phyloP scores from a whole-genome alignment of 2,113 vertebrate species.

The Isurus oxyrinchus region DNA sequence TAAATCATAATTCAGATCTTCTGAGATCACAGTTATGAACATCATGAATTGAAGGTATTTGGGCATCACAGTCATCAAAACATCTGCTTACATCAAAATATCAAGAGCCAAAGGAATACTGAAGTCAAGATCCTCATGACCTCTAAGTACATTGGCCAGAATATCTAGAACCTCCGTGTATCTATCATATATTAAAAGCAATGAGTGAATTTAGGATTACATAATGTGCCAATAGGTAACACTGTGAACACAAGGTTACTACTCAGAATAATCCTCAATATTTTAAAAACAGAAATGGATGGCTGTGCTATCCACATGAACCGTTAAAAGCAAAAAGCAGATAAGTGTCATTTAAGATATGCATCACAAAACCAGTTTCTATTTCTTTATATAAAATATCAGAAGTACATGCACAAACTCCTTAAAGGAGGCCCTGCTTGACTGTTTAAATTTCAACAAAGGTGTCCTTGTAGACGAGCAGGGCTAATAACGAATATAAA shows the following conservation, averaged over 20 bases:
- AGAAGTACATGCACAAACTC: neutral
- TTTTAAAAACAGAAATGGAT: too few species aligned
- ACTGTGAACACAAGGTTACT: neutral
- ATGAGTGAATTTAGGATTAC: neutral
- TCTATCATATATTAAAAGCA: neutral
- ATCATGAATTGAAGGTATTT: neutral
- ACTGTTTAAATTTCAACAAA: neutral
- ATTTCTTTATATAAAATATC: neutral
- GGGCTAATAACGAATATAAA: neutral
- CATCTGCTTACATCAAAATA: neutral
- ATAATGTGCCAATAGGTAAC: neutral
- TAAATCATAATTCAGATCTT: neutral
- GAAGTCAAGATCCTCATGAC: neutral
- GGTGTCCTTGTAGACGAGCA: neutral
- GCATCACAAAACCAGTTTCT: neutral
- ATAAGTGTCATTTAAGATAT: neutral
- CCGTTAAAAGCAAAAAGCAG: too few species aligned
- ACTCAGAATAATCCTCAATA: neutral
- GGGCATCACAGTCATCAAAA: neutral
- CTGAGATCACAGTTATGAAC: neutral
- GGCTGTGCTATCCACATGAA: too few species aligned
- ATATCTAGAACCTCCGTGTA: neutral
- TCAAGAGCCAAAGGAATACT: neutral
- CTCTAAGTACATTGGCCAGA: neutral
- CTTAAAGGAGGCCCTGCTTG: too few species aligned